Evolutionary conservation across 2,113 vertebrate genomes (phyloP).

Genomic region (Phyllostomus hastatus): DNA sequence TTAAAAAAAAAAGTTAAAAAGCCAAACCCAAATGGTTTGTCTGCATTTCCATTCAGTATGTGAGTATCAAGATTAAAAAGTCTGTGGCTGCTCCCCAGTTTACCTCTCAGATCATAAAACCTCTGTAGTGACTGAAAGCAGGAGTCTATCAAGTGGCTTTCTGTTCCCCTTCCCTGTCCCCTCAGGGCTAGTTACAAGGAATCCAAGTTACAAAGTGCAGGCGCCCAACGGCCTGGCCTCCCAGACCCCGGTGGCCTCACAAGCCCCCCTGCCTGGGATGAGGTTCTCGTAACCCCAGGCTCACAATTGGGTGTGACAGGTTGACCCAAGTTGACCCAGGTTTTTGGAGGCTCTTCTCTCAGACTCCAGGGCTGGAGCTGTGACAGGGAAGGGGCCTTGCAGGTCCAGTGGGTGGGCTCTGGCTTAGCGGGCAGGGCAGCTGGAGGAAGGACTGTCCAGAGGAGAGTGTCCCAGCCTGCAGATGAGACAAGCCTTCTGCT

Average conservation of each 20-base stretch:
- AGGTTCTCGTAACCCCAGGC: slow-evolving; percentile 24
- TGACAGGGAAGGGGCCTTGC: neutral
- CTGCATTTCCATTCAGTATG: slow-evolving; percentile 39
- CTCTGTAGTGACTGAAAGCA: slow-evolving; percentile 54
- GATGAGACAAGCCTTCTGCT: neutral
- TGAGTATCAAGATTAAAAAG: slow-evolving; percentile 37
- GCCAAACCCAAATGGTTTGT: neutral
- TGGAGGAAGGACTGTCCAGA: neutral
- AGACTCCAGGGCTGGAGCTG: neutral
- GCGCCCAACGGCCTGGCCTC: neutral
- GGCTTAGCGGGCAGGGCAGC: neutral
- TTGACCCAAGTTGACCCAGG: slow-evolving; percentile 46
- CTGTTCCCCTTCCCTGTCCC: neutral
- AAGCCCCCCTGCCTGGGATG: slow-evolving; percentile 17
- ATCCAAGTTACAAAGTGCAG: slow-evolving; percentile 54
- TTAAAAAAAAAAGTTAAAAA: neutral
- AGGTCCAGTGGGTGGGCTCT: neutral
- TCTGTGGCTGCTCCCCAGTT: slow-evolving; percentile 47
- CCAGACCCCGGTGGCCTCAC: neutral
- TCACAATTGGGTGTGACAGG: slow-evolving; percentile 35
- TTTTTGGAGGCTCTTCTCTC: neutral
- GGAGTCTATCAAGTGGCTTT: slow-evolving; percentile 53
- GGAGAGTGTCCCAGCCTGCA: neutral
- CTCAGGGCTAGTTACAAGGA: slow-evolving; percentile 39
- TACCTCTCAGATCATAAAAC: slow-evolving; percentile 73